Evolutionary conservation across 2,888 invertebrate genomes (phyloP), one percentile per base, ranked within the genome.

Genomic region (Choreutis nemorana): DNA sequence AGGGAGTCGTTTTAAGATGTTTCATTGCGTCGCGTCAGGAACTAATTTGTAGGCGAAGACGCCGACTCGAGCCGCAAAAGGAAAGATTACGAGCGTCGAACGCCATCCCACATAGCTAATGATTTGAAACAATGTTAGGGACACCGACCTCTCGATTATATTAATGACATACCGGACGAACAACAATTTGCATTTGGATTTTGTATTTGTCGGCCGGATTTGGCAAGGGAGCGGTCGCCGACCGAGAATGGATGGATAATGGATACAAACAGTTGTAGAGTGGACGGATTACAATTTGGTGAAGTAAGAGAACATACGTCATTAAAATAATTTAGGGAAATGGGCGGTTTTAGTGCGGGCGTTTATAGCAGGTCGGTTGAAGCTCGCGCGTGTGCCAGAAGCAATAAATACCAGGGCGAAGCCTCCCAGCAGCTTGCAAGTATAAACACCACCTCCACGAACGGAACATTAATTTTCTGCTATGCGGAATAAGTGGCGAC

Each of bases 271-370:
- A 49, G 43, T 42, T n/a, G n/a, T n/a, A n/a, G n/a, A n/a, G 49
- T 54, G 55, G 58, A 55, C 52, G 53, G 62, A 62, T 64, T 60
- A 64, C 59, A 60, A 55, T 58, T 55, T 48, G 56, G 51, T 59
- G 58, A 63, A 61, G 47, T 44, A 44, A 48, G 48, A 41, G 55
- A 60, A 52, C 55, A 61, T 65, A 62, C 60, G 55, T 65, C 66
- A 66, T 68, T 64, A 60, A 67, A 67, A 66, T 68, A 65, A 70
- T 70, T 65, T 65, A 58, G 59, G 60, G 53, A 64, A 71, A 68
- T 59, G 54, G 60, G 60, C 65, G 60, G 59, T 65, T 71, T 66
- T 59, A 64, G 57, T 63, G 57, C 51, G 55, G 51, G 56, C 61
- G 51, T 71, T 70, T 64, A 70, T 64, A 60, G 58, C 53, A 48